phyloP scores from a whole-genome alignment of 92 coral and sea anemone species.

The Zoanthus gigantus region DNA sequence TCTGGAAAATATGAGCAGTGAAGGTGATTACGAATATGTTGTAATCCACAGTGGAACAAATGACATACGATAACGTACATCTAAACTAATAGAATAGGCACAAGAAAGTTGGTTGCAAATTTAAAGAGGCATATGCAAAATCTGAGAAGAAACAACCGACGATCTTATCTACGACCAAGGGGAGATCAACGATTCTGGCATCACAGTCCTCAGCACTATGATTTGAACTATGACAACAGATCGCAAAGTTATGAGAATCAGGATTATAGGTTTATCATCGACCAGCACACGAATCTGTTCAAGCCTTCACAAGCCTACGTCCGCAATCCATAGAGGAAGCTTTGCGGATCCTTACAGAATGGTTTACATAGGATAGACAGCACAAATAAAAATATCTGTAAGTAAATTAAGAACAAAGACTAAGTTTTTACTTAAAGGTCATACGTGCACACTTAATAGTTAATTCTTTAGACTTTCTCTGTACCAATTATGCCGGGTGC shows the following conservation, averaged over 20 bases:
- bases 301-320: slow-evolving; percentile 9
- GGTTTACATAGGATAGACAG: slow-evolving; percentile 11
- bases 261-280: slow-evolving; percentile 15
- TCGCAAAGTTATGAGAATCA: neutral
- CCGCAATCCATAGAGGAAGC: slow-evolving; percentile 29
- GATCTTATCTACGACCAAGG: neutral
- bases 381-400: neutral
- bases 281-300: slow-evolving; percentile 11
- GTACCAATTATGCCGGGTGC: slow-evolving; percentile 27
- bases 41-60: slow-evolving; percentile 43
- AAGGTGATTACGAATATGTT: slow-evolving; percentile 41
- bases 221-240: neutral
- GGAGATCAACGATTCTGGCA: slow-evolving; percentile 36
- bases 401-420: neutral
- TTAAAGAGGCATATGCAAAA: slow-evolving; percentile 36
- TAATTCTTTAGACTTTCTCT: neutral
- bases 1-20: slow-evolving; percentile 15
- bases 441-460: neutral
- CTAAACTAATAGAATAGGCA: slow-evolving; percentile 54
- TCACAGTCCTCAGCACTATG: neutral
- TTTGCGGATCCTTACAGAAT: slow-evolving; percentile 14
- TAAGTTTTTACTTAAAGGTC: neutral
- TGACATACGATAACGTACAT: slow-evolving; percentile 48
- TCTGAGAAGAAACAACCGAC: slow-evolving; percentile 26
- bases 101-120: slow-evolving; percentile 48